Base-by-base conservation (phyloP, 2,888 invertebrate species). In the Hetaerina titia region DNA sequence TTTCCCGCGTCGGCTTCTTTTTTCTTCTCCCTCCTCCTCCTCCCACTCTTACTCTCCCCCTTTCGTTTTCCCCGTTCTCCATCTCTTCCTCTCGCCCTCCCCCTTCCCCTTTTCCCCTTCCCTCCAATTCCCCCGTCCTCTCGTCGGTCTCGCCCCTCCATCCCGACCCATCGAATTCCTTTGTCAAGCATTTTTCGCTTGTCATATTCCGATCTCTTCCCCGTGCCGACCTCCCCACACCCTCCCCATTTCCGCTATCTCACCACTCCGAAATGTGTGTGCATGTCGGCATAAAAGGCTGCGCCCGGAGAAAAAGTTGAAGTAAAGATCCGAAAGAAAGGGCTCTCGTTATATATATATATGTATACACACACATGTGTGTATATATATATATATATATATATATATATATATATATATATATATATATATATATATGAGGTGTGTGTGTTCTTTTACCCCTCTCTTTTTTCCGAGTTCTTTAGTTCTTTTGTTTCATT, bases 151-250 rank as follows among this genome's bases (percentile, higher is more conserved):
- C 57, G 19, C 89, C n/a, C 69, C 69, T 69, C 69, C n/a, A 22
- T n/a, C 81, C 81, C 25, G 31, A 58, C 89, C 58, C 89, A 89
- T 89, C 89, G 89, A 89, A 89, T 58, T 58, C 89, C 69, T 92
- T 92, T 92, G 92, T 92, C 92, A 92, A 90, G 90, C 90, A 63
- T 64, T 92, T 92, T 92, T 92, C 92, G 92, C 92, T 92, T 92
- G 92, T 92, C 92, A 92, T 92, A 74, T 92, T 31, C 92, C 74
- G 45, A 69, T 69, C 74, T 56, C 22, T 64, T 63, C 17, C 13
- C 58, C 45, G 45, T 25, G 25, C 74, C 17, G 19, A 7, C 15
- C 22, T n/a, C n/a, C 11, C 22, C 15, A 69, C 15, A 9, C 81
- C 81, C n/a, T 69, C 31, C 11, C 81, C 81, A 31, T 81, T 81